These are phyloP conservation scores for Petrocephalus schoutedeni DNA, from an alignment of 2,797 vertebrate species.

Conservation along the genomic window DNA sequence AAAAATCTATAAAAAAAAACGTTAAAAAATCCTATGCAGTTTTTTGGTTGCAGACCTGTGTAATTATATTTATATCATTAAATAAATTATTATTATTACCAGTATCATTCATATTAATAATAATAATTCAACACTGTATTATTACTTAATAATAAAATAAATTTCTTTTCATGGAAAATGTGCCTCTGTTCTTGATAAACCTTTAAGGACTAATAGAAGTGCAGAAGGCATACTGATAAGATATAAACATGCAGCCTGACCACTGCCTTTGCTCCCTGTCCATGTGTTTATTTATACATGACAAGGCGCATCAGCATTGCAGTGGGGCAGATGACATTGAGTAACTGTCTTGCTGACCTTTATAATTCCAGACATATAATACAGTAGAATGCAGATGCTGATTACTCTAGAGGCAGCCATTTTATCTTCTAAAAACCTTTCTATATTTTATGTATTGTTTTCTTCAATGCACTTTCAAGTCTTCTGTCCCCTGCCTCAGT, in stretches of 20 bases:
- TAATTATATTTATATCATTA: too few relatives aligned
- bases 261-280: not conserved
- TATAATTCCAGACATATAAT: constrained; percentile 32
- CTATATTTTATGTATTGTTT: not conserved
- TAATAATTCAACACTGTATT: not conserved
- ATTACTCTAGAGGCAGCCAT: constrained; percentile 28
- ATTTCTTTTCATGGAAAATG: not conserved
- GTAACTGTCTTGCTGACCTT: constrained; percentile 31
- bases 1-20: too few relatives aligned
- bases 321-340: constrained; percentile 29
- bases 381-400: constrained; percentile 36
- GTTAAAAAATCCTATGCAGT: too few relatives aligned
- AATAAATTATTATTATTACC: not conserved
- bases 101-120: not conserved
- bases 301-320: constrained; percentile 13
- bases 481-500: not conserved
- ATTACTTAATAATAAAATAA: not conserved
- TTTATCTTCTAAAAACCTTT: not conserved
- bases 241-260: not conserved
- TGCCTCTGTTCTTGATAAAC: not conserved
- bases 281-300: not conserved
- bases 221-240: not conserved
- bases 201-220: not conserved
- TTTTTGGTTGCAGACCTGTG: too few relatives aligned
- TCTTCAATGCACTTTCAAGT: not conserved